Base-by-base conservation (phyloP, 2,888 invertebrate species). In the Drosophila monieri region DNA sequence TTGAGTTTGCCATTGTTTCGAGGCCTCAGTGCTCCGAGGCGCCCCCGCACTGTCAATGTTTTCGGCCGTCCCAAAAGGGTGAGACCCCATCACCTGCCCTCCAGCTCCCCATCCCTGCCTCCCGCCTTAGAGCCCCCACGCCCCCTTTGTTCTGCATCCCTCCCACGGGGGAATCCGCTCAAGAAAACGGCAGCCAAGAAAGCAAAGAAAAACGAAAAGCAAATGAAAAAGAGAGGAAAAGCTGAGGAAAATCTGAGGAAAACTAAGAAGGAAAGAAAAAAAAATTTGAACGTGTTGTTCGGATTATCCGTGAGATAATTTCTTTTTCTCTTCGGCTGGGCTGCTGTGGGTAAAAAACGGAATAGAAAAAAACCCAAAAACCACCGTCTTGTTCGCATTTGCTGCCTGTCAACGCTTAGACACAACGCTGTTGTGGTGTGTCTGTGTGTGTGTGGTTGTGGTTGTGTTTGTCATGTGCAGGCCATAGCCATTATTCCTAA, bases 401-500 rank as follows among this genome's bases (percentile, higher is more conserved):
- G 80, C 83, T 83, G 80, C 76, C 77, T 85, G 78, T 79, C 78
- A 81, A 84, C 84, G 81, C 81, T 84, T 68, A 27, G 46, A 46
- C 18, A 18, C 18, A 18, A 18, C 18, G 18, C 37, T 53, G 6
- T 39, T 49, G 27, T 51, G 12, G n/a, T 6, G 37, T 18, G 21
- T 12, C 9, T 39, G 21, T 9, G 6, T 12, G 37, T 52, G 37
- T 9, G 15, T 43, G 35, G 15, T 1, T 72, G 44, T 49, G 65
- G 27, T 27, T 62, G 43, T 68, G 73, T 71, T 67, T 85, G 85
- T 84, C 86, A 87, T 88, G 86, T 88, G 84, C 78, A 80, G 74
- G 75, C 81, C 78, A 81, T 88, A 77, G 85, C 89, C 78, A 89
- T 89, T 89, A 89, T 89, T 89, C 84, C 88, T 88, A 89, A 89